A percentile compares a stretch with the other conserved stretches of the same genome.
These are phyloP conservation scores for Lutjanus argentimaculatus DNA, from an alignment of 2,797 vertebrate species.

Conservation along the genomic window DNA sequence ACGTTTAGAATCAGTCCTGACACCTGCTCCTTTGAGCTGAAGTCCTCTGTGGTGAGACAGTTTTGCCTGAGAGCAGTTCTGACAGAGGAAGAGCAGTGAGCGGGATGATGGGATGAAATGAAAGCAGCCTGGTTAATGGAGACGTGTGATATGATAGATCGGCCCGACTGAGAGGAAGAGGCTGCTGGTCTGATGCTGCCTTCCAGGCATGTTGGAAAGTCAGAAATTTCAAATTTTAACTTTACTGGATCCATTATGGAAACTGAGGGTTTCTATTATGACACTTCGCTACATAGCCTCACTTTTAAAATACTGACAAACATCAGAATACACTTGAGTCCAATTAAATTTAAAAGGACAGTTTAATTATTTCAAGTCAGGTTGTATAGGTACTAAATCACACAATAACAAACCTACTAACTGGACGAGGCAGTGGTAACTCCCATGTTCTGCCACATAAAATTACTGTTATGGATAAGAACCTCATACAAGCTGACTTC, in stretches of 20 bases:
- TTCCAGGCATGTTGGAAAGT: constrained; percentile 8
- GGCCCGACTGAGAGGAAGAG: constrained; percentile 4
- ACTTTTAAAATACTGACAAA: background rate
- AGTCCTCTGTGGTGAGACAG: constrained; percentile 58
- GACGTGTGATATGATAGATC: background rate
- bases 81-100: constrained; percentile 61
- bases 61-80: constrained; percentile 68
- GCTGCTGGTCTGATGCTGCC: background rate
- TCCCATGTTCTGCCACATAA: too few relatives aligned
- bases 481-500: too few relatives aligned
- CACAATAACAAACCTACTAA: too few relatives aligned
- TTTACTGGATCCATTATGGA: background rate
- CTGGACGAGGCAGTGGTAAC: too few relatives aligned
- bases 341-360: background rate
- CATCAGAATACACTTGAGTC: background rate
- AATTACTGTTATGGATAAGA: too few relatives aligned
- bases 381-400: too few relatives aligned
- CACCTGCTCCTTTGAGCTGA: constrained; percentile 57
- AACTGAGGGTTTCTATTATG: background rate
- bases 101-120: constrained; percentile 19
- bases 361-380: too few relatives aligned
- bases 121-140: constrained; percentile 32
- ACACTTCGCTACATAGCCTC: background rate
- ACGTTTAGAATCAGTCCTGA: constrained; percentile 62
- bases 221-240: constrained; percentile 22